Conservation (phyloP, 2,888 invertebrate genomes). For the Pristionchus fissidentatus region DNA sequence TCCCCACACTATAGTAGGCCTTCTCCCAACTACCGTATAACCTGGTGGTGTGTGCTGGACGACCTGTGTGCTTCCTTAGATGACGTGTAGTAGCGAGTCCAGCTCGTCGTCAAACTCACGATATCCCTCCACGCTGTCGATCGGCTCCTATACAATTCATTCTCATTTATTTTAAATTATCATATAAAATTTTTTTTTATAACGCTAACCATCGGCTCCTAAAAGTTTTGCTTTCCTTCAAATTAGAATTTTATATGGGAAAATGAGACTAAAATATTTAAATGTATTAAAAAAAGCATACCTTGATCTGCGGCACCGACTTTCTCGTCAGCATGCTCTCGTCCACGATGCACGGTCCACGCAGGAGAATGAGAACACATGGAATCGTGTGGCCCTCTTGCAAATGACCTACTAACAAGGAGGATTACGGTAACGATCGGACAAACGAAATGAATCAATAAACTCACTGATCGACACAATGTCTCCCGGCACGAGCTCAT, state of each 20-base stretch:
- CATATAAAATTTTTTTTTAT: too few species aligned
- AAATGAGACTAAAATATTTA: too few species aligned
- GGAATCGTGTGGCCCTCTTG: constrained; percentile 88
- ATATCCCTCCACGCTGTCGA: constrained; percentile 83
- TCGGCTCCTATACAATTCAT: constrained; percentile 83
- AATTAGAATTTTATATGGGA: not conserved
- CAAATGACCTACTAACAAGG: constrained; percentile 81
- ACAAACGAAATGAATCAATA: not conserved
- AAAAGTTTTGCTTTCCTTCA: too few species aligned
- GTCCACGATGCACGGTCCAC: constrained; percentile 97
- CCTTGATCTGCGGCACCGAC: constrained; percentile 97
- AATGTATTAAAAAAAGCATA: constrained; percentile 57
- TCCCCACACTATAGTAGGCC: too few species aligned
- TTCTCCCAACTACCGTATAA: constrained; percentile 80
- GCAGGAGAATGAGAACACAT: constrained; percentile 92
- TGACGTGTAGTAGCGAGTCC: constrained; percentile 91
- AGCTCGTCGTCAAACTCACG: constrained; percentile 82
- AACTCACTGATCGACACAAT: constrained; percentile 85
- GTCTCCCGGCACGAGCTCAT: constrained; percentile 94
- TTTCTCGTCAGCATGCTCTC: constrained; percentile 99
- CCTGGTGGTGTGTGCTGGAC: constrained; percentile 95
- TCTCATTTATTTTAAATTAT: not conserved
- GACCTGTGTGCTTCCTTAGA: constrained; percentile 97
- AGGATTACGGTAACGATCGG: not conserved
- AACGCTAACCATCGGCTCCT: too few species aligned